A percentile compares a stretch with the other conserved stretches of the same genome.
These are phyloP conservation scores for Malaclemys terrapin DNA, from an alignment of 2,113 vertebrate genomes.

Conservation along the genomic window DNA sequence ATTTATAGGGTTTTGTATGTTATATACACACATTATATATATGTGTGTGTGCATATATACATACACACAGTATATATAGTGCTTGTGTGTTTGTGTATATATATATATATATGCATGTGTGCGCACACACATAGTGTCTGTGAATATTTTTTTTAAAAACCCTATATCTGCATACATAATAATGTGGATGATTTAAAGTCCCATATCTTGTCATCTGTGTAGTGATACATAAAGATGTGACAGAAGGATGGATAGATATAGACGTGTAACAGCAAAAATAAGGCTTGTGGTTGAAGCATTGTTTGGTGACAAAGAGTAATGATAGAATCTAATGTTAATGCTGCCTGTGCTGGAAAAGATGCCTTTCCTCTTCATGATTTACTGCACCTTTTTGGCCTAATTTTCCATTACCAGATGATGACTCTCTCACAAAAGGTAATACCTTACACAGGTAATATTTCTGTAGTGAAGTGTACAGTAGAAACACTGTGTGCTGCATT, in stretches of 20 bases:
- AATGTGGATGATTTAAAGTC: neutral
- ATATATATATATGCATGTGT: neutral
- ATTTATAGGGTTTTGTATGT: neutral
- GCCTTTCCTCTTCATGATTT: neutral
- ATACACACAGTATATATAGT: too few species aligned
- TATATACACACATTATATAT: too few species aligned
- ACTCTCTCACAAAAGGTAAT: neutral
- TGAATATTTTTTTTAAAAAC: neutral
- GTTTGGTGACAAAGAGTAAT: neutral
- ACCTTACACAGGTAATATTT: neutral
- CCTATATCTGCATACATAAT: neutral
- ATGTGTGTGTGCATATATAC: too few species aligned
- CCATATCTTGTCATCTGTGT: neutral
- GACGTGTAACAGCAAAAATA: neutral
- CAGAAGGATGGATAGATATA: neutral
- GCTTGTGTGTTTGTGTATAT: neutral
- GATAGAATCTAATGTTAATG: neutral
- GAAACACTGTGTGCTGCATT: neutral
- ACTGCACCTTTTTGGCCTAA: neutral
- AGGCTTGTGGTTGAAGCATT: neutral
- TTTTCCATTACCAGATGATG: neutral
- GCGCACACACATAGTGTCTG: neutral
- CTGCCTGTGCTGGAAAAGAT: conserved; percentile 1
- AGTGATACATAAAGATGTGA: neutral
- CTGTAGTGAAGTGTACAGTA: neutral